These are phyloP conservation scores for Macrosteles quadrilineatus DNA, from an alignment of 1,140 invertebrate genomes.

Conservation along the genomic window DNA sequence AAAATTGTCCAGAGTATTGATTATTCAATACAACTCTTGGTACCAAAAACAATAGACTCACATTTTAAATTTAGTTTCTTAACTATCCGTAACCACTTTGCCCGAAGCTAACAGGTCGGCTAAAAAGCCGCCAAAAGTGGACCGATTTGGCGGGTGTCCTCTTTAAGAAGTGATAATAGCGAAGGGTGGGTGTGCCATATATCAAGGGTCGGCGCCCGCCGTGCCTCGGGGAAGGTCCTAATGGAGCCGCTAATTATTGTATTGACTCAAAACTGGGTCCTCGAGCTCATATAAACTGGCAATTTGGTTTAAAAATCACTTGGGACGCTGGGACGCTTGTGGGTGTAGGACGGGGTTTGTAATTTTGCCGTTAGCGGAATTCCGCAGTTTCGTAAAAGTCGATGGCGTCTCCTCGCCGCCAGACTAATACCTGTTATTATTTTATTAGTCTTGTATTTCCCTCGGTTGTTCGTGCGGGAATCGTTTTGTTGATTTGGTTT, in stretches of 20 bases:
- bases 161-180: too few species aligned
- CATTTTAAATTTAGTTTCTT: too few species aligned
- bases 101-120: too few species aligned
- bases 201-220: neutral
- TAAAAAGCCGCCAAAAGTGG: too few species aligned
- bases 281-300: neutral
- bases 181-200: too few species aligned
- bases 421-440: conserved; percentile 10
- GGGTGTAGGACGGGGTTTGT: conserved; percentile 6
- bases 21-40: too few species aligned
- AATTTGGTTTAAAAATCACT: conserved; percentile 9
- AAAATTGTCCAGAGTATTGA: too few species aligned
- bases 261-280: conserved; percentile 9
- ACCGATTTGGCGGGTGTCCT: too few species aligned
- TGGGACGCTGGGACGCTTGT: conserved; percentile 3
- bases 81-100: too few species aligned
- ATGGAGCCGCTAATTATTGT: neutral
- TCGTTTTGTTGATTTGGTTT: too few species aligned
- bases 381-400: neutral
- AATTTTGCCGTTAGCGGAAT: conserved; percentile 14
- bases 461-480: too few species aligned
- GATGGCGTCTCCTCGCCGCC: neutral
- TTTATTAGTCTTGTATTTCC: conserved; percentile 1
- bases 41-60: too few species aligned
- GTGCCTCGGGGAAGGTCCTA: neutral